Base-by-base conservation (phyloP, 2,113 vertebrate species). In the Poeciliopsis retropinna region DNA sequence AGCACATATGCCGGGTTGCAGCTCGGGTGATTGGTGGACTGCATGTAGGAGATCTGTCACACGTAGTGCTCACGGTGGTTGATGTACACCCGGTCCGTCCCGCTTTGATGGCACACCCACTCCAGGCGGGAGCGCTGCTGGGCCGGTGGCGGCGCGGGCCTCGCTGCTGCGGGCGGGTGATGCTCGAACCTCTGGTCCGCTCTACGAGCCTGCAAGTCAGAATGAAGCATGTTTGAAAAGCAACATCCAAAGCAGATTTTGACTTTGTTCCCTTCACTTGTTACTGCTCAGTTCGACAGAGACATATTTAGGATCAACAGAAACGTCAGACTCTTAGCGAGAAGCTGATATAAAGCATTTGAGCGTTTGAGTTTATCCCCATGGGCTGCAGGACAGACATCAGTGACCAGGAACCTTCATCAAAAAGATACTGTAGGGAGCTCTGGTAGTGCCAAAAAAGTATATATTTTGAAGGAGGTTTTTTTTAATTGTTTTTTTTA, bases 1-100 rank as follows among this genome's bases (percentile, higher is more conserved):
- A 74, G 54, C 74, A 61, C n/a, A 71, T 68, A n/a, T 22, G 19
- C 54, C 64, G 17, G 1, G 14, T 3, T 44, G 5, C 60, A n/a
- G 34, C 75, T 70, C 62, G 13, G 47, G 32, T 67, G 83, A 64
- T 57, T 11, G 72, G 37, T 70, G 64, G 64, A 34, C 30, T 54
- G 6, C 22, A 72, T 47, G 62, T 29, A 29, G 41, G 31, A 34
- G 6, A 27, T 68, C 29, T 28, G 60, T 95, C 87, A 95, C 81
- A 95, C 95, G 17, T 95, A 95, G 84, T 95, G 94, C 78, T 95
- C 94, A 22, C 92, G 90, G 82, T 93, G 94, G 90, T 95, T 95
- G 90, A 95, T 95, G 86, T 91, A 95, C 41, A 95, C 90, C 2
- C 70, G 90, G 68, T 95, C 94, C 0, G 89, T 86, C 47, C 93